A percentile compares a stretch with the other conserved stretches of the same genome.
These are phyloP conservation scores for Sepiola atlantica DNA, from an alignment of 2,888 invertebrate species.

Conservation along the genomic window DNA sequence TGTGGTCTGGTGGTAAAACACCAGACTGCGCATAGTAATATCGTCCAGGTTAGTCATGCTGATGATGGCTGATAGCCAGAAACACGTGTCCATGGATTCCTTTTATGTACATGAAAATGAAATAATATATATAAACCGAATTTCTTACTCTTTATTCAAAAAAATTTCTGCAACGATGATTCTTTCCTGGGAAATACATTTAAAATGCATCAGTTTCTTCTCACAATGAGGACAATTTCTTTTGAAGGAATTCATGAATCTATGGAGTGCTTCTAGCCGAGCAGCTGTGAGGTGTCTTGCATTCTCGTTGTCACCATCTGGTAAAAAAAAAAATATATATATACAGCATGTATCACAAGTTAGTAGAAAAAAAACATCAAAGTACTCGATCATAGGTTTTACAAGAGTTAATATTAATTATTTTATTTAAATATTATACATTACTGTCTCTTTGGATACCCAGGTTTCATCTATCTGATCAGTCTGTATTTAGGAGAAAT, in stretches of 20 bases:
- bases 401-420: no score
- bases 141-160: not conserved
- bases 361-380: no score
- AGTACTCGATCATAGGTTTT: no score
- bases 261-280: not conserved
- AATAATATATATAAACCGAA: not conserved
- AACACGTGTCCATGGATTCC: no score
- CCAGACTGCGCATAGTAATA: no score
- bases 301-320: not conserved
- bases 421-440: no score
- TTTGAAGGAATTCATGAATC: not conserved
- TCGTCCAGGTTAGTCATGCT: no score
- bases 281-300: not conserved
- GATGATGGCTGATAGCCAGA: no score
- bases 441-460: no score
- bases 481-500: no score
- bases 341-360: not conserved
- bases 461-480: no score
- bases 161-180: not conserved
- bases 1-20: no score
- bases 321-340: not conserved
- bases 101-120: not conserved
- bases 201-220: not conserved
- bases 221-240: not conserved
- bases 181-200: not conserved